Base-by-base conservation (phyloP, 2,888 invertebrate species). In the Metalampra italica region DNA sequence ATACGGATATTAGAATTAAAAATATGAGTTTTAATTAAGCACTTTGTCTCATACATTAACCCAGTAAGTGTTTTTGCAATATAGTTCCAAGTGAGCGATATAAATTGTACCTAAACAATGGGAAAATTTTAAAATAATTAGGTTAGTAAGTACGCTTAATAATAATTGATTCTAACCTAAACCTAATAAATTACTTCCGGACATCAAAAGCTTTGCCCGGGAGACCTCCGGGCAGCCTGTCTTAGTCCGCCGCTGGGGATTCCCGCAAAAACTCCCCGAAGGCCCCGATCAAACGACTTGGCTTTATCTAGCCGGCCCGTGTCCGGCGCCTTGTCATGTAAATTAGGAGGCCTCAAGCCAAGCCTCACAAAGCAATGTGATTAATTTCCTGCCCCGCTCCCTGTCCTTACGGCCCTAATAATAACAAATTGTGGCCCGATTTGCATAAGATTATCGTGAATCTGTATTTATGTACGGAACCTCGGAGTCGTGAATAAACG, bases 261-360 rank as follows among this genome's bases (percentile, higher is more conserved):
- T 32, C 32, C 22, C 22, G n/a, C 38, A 38, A 38, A 13, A 12
- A 13, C 38, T 38, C 8, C 38, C 12, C 3, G 40, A 7, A 40
- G 32, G 3, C 34, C 7, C 30, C 14, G 43, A 43, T 42, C 42
- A 42, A 42, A 36, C 36, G 42, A 29, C 41, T 12, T 14, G 13
- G 29, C 49, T 45, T 56, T 63, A 62, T 57, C 57, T 49, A 46
- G 44, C 50, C 64, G 61, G 57, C 63, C 66, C 58, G 52, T 51
- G 52, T 50, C 54, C 55, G 48, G 46, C 41, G 38, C 57, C 55
- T 60, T 62, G 60, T 62, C 62, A 70, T 71, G 68, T 62, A 66
- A 68, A 70, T 68, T 62, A 60, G 57, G 46, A 49, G 39, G 43
- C 39, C 43, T 57, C 46, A 47, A 49, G 46, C 47, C 45, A 42